Evolutionary conservation across 2,797 vertebrate species (phyloP), one percentile per base, ranked within the genome.

Genomic region (Benthosema pterotum): DNA sequence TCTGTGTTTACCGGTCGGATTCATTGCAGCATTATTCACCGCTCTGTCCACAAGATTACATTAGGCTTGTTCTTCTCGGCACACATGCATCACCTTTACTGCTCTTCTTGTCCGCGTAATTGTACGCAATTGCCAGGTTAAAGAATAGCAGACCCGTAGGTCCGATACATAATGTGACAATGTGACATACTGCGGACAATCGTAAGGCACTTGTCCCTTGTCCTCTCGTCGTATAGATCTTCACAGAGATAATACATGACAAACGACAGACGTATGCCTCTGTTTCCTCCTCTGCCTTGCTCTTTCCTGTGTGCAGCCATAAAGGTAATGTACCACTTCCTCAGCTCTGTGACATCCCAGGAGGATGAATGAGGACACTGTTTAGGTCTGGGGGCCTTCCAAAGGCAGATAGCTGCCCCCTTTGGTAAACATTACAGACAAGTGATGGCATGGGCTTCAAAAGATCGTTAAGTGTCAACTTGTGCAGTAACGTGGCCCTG

Each of bases 11-110:
- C 65, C 62, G 57, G 53, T 80, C 61, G 60, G 74, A 83, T 83
- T 80, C 74, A 80, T 87, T 80, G 82, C 78, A 70, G 67, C 83
- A 87, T 92, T 67, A 79, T 73, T 93, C 88, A 88, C 61, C 28
- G 60, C 61, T 71, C 78, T 78, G 80, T 81, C 82, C 64, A 43
- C 28, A 25, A 68, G 82, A 92, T 91, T 81, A 71, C 80, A 87
- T 93, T 90, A 89, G 54, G 57, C 74, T 19, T 62, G 42, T 60
- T 80, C 75, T 60, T 80, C 75, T 42, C 77, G 69, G 77, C 77
- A 43, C 28, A 59, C 54, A 79, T 88, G 74, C 61, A 72, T 85
- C 83, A 86, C 68, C 60, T 86, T 89, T 81, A 87, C 78, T 80
- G 75, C 71, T 18, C 74, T 7, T 71, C 83, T 72, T 57, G 67